Conservation (phyloP, 1,140 invertebrate species). For the Paraescarpia echinospica region DNA sequence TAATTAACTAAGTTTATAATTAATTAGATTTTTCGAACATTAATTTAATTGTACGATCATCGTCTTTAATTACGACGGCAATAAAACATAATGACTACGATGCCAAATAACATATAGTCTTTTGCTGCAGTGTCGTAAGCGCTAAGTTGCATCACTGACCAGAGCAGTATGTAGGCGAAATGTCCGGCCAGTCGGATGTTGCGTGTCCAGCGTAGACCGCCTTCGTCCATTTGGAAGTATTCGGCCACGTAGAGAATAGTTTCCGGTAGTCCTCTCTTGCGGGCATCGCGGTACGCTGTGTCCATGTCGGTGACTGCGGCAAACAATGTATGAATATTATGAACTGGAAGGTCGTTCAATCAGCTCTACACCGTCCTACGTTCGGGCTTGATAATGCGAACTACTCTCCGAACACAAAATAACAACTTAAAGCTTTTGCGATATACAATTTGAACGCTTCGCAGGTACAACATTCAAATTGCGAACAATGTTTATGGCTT, state of each 20-base stretch:
- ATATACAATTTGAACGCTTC: no score
- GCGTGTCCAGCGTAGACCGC: conserved; percentile 42
- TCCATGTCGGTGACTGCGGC: conserved; percentile 34
- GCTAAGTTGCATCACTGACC: conserved; percentile 33
- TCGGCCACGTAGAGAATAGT: conserved; percentile 42
- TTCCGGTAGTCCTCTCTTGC: conserved; percentile 41
- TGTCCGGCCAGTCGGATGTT: conserved; percentile 39
- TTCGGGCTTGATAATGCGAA: no score
- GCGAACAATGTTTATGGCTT: no score
- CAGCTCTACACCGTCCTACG: no score
- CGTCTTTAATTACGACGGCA: not conserved
- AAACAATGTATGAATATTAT: not conserved
- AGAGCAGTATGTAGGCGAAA: conserved; percentile 40
- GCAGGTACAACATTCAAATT: no score
- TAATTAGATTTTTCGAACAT: not conserved
- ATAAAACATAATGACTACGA: not conserved
- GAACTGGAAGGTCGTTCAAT: not conserved
- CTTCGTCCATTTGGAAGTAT: conserved; percentile 41
- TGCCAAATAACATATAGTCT: not conserved
- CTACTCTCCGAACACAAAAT: no score
- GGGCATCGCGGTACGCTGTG: conserved; percentile 27
- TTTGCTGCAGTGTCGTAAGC: no score
- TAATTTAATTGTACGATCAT: not conserved
- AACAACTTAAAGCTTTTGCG: no score
- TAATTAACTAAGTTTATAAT: not conserved